Evolutionary conservation across 2,113 vertebrate species (phyloP).

Genomic region (Pollimyrus isidori): DNA sequence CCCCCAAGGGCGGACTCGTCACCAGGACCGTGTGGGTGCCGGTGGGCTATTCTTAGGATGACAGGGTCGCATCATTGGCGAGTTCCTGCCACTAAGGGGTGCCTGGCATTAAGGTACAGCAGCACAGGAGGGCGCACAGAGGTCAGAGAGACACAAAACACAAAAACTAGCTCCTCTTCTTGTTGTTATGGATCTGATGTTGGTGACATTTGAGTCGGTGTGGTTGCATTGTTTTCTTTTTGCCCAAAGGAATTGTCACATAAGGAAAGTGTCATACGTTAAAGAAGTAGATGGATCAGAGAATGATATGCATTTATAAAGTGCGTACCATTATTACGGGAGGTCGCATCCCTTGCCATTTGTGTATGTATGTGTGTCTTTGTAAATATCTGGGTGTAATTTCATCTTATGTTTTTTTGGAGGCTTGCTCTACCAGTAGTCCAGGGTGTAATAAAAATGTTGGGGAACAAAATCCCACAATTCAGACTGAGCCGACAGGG

Average conservation of each 20-base stretch:
- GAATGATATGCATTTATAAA: neutral
- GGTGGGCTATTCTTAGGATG: conserved; percentile 42
- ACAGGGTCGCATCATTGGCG: conserved; percentile 21
- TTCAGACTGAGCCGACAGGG: neutral
- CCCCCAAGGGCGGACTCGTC: neutral
- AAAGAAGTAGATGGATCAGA: neutral
- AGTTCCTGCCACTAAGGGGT: conserved; percentile 21
- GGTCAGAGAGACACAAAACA: neutral
- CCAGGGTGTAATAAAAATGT: neutral
- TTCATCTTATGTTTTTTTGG: neutral
- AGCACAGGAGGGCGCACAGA: neutral
- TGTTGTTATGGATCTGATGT: neutral
- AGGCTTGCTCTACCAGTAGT: neutral
- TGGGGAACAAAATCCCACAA: neutral
- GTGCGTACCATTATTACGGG: neutral
- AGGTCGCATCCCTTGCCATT: neutral
- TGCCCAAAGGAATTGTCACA: neutral
- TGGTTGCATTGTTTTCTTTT: conserved; percentile 8
- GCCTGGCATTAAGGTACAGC: conserved; percentile 18
- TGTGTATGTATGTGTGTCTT: neutral
- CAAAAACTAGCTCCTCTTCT: neutral
- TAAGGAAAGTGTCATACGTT: too few relatives aligned
- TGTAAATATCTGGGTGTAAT: conserved; percentile 3
- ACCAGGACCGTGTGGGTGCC: conserved; percentile 24
- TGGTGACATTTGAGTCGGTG: neutral